A percentile compares a stretch with the other conserved stretches of the same genome.
These are phyloP conservation scores for Metellina segmentata DNA, from an alignment of 2,888 invertebrate species.

Conservation along the genomic window DNA sequence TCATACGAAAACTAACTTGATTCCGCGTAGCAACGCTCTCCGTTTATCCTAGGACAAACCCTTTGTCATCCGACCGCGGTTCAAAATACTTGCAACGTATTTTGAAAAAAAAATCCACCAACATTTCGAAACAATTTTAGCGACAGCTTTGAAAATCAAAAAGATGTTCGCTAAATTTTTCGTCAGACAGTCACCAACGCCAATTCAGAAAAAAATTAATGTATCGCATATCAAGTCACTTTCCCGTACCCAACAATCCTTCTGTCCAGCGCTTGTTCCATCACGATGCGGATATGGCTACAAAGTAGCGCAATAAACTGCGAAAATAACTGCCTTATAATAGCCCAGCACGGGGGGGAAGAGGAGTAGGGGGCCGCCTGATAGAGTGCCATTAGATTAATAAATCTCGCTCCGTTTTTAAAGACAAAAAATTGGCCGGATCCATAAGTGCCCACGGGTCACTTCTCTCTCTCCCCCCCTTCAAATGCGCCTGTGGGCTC, in stretches of 20 bases:
- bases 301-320: slow-evolving; percentile 35
- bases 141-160: too few species aligned
- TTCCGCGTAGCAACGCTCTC: too few species aligned
- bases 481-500: not conserved
- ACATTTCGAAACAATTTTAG: too few species aligned
- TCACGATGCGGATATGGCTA: slow-evolving; percentile 62
- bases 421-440: slow-evolving; percentile 31
- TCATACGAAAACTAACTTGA: too few species aligned
- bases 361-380: not conserved
- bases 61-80: too few species aligned
- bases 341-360: slow-evolving; percentile 11
- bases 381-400: slow-evolving; percentile 57
- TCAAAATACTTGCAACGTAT: too few species aligned
- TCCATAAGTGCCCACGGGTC: slow-evolving; percentile 60
- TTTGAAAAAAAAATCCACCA: too few species aligned
- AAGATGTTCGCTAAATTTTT: too few species aligned
- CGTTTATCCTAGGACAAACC: too few species aligned
- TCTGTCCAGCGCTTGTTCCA: not conserved
- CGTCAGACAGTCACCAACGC: too few species aligned
- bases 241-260: not conserved
- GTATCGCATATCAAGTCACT: too few species aligned
- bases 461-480: not conserved
- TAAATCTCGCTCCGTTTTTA: slow-evolving; percentile 50
- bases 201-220: too few species aligned
- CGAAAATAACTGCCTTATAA: slow-evolving; percentile 45